A percentile compares a stretch with the other conserved stretches of the same genome.
Conservation (phyloP, 1,140 invertebrate species). For the Zaprionus vittiger region DNA sequence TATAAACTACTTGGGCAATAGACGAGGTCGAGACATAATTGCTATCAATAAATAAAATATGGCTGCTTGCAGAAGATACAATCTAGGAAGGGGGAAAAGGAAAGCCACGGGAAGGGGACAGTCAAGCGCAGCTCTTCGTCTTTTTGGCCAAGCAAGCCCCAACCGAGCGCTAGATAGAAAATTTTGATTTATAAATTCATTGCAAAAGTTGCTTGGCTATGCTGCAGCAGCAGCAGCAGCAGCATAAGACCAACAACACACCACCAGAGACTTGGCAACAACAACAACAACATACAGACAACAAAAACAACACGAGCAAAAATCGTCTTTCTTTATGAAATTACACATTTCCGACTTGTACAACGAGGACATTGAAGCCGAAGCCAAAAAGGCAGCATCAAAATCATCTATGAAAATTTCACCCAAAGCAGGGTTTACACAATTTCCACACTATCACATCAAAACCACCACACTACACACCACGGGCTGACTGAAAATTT, state of each 20-base stretch:
- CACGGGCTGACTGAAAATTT: conserved; percentile 52
- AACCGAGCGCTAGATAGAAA: conserved; percentile 65
- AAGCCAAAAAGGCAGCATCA: conserved; percentile 63
- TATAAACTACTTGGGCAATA: conserved; percentile 74
- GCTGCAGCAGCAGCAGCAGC: conserved; percentile 62
- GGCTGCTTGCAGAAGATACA: conserved; percentile 45
- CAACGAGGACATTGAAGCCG: conserved; percentile 67
- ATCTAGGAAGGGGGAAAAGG: conserved; percentile 1
- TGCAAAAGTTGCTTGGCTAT: conserved; percentile 78
- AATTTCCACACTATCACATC: background rate
- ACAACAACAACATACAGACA: conserved; percentile 31
- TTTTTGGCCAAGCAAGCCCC: conserved; percentile 4
- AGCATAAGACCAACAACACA: conserved; percentile 26
- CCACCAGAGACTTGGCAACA: conserved; percentile 44
- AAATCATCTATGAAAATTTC: conserved; percentile 54
- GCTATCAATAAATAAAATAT: conserved; percentile 83
- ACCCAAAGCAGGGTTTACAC: conserved; percentile 25
- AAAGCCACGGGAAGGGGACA: conserved; percentile 3
- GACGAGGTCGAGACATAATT: conserved; percentile 81
- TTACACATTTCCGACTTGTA: conserved; percentile 83
- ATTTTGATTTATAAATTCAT: conserved; percentile 83
- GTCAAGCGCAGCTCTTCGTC: conserved; percentile 14
- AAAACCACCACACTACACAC: conserved; percentile 13
- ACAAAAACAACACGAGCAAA: conserved; percentile 61
- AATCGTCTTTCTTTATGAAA: conserved; percentile 79